Percentiles rank a stretch among this genome's conserved stretches.
Conservation (phyloP, 2,113 vertebrate species). For the Gobiocypris rarus region DNA sequence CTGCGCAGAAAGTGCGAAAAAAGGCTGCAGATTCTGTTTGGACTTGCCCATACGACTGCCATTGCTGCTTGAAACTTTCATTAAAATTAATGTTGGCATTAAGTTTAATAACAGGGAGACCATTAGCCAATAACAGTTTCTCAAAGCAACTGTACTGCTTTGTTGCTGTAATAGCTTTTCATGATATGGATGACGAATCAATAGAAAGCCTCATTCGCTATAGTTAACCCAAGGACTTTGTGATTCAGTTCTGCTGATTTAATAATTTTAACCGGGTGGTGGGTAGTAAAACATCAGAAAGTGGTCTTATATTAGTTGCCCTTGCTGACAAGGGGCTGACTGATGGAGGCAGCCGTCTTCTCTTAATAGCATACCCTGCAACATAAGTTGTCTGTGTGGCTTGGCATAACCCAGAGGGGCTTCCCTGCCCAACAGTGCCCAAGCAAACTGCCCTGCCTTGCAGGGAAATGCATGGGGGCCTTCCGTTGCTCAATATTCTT, state of each 20-base stretch:
- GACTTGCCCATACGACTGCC: background rate
- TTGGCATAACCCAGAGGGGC: conserved; percentile 27
- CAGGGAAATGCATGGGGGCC: background rate
- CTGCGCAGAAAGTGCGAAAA: background rate
- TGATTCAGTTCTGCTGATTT: conserved; percentile 22
- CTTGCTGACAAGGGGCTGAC: conserved; percentile 32
- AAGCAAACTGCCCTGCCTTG: background rate
- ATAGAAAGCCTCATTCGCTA: background rate
- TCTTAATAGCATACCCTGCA: conserved; percentile 22
- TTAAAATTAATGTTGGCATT: conserved; percentile 34
- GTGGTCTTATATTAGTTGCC: conserved; percentile 15
- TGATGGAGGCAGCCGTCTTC: conserved; percentile 31
- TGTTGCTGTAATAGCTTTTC: conserved; percentile 29
- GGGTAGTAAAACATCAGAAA: conserved; percentile 22
- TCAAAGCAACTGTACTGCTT: conserved; percentile 8
- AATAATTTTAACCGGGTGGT: background rate
- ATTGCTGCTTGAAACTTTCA: background rate
- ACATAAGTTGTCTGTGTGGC: conserved; percentile 22
- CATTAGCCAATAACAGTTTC: conserved; percentile 28
- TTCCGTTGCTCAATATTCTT: background rate
- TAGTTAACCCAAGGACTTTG: conserved; percentile 5
- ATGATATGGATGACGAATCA: conserved; percentile 18
- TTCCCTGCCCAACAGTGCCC: conserved; percentile 20
- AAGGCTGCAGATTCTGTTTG: background rate
- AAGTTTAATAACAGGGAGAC: conserved; percentile 25